Evolutionary conservation across 2,113 vertebrate species (phyloP).

Genomic region (Dinomys branickii): DNA sequence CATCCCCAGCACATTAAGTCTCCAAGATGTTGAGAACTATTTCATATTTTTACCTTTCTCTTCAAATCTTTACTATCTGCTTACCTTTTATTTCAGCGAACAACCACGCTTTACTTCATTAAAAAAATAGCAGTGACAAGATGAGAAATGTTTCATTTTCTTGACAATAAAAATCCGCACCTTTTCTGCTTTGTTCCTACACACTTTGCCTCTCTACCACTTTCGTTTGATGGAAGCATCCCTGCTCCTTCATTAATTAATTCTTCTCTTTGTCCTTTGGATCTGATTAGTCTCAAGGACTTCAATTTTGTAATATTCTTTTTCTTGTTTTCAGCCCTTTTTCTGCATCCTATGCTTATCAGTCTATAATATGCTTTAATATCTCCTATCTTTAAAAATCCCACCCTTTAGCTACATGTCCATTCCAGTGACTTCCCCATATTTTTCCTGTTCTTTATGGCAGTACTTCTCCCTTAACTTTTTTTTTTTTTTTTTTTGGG

Average conservation of each 20-base stretch:
- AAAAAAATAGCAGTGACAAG: neutral
- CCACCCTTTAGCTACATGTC: neutral
- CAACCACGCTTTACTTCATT: neutral
- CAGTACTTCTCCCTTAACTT: neutral
- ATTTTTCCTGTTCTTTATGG: neutral
- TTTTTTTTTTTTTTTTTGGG: too few species aligned
- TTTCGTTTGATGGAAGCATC: neutral
- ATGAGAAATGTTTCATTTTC: conserved; percentile 5
- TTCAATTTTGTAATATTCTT: neutral
- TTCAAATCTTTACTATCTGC: neutral
- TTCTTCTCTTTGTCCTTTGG: neutral
- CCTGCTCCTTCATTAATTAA: neutral
- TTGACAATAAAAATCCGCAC: neutral
- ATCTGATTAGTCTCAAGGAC: neutral
- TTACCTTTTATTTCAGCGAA: conserved; percentile 20
- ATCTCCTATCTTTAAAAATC: neutral
- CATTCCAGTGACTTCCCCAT: too few species aligned
- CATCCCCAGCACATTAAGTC: neutral
- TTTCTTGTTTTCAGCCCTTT: neutral
- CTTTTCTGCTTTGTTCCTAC: neutral
- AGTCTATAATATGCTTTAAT: neutral
- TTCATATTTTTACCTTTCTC: conserved; percentile 31
- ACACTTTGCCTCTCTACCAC: neutral
- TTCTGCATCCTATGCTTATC: neutral
- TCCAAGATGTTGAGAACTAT: neutral